These are phyloP conservation scores for Tetragonisca angustula DNA, from an alignment of 2,888 invertebrate species.

Conservation along the genomic window DNA sequence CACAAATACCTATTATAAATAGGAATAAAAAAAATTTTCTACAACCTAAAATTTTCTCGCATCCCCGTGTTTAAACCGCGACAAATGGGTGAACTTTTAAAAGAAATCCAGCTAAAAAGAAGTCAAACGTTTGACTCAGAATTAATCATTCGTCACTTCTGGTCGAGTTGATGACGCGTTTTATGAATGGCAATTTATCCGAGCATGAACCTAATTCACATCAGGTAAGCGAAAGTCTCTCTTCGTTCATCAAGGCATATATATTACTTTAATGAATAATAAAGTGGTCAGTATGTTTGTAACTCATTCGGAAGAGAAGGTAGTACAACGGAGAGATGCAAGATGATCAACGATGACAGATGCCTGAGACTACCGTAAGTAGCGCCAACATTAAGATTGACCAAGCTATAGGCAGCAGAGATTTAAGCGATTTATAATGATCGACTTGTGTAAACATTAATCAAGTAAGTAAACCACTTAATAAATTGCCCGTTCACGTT, in stretches of 20 bases:
- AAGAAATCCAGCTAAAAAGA: not conserved
- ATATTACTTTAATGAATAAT: conserved; percentile 25
- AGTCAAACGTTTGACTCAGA: not conserved
- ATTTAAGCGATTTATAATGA: conserved; percentile 64
- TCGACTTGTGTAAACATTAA: conserved; percentile 50
- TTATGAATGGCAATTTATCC: not conserved
- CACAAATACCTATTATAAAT: not conserved
- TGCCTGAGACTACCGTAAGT: conserved; percentile 6
- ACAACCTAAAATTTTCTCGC: no score
- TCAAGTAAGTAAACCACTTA: conserved; percentile 39
- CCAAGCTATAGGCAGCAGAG: conserved; percentile 12
- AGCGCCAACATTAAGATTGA: conserved; percentile 31
- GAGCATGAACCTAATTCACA: not conserved
- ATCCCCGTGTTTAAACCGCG: not conserved
- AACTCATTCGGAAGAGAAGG: conserved; percentile 15
- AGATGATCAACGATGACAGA: conserved; percentile 20
- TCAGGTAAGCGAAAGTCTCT: not conserved
- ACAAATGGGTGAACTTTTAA: not conserved
- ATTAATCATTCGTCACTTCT: not conserved
- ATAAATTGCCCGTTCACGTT: conserved; percentile 45
- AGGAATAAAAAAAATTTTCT: not conserved
- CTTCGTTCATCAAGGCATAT: not conserved
- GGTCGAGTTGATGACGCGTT: not conserved
- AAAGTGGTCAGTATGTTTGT: conserved; percentile 21
- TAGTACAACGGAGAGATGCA: not conserved